Evolutionary conservation across 1,140 invertebrate genomes (phyloP), one percentile per base, ranked within the genome.

Genomic region (Macrostomum lignano): DNA sequence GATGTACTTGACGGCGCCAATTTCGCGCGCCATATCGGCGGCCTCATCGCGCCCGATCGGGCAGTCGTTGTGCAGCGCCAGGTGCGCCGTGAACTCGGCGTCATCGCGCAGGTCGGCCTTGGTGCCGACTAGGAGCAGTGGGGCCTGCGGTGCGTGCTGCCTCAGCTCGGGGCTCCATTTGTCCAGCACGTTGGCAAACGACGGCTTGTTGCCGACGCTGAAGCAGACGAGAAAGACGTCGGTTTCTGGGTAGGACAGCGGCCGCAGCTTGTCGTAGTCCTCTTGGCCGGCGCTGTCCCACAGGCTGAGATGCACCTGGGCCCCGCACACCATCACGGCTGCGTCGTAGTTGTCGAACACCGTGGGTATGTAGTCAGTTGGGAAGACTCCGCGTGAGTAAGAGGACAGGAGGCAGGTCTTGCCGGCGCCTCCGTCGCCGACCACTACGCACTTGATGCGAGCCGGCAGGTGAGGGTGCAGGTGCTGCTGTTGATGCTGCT

Each of bases 121-220:
- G 35, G 88, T 98, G 13, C 88, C 88, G 21, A 94, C 88, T 41
- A 96, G 60, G 30, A 98, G 63, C 58, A 96, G 96, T 37, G 86
- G 88, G 32, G 88, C 94, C 58, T 86, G 93, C 57, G 31, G 31
- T 11, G 88, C 94, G 62, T 98, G 88, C 65, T 96, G 88, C 46
- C 81, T 84, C 50, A 98, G 94, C 67, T 98, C 88, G 40, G 88
- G 88, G 32, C 96, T 84, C 88, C 88, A 98, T 69, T 94, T 94
- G 70, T 94, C 84, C 68, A 81, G 86, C 30, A 94, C 84, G 64
- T 96, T 96, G 67, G 94, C 86, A 67, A 88, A 96, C 14, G 84
- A 94, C 39, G 84, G 86, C 36, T 84, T 88, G 38, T 81, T 88
- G 17, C 94, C 84, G 39, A 94, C 77, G 45, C 79, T 88, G 59